These are phyloP conservation scores for Indicator indicator DNA, from an alignment of 2,113 vertebrate genomes.

Conservation along the genomic window DNA sequence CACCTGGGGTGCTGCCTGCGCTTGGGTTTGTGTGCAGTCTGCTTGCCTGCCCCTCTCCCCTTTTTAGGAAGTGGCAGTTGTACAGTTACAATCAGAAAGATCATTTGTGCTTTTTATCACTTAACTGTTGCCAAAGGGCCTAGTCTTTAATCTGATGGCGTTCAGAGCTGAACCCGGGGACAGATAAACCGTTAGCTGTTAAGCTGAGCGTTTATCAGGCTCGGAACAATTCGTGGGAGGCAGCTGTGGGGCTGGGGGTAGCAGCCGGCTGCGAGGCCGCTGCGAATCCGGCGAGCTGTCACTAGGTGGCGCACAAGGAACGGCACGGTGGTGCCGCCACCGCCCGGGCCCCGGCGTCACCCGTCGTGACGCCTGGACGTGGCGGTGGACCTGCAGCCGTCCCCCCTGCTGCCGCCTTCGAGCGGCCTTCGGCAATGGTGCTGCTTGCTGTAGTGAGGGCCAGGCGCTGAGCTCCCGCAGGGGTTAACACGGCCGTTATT, in stretches of 20 bases:
- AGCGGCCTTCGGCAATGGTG: background rate
- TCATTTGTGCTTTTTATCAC: background rate
- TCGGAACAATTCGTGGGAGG: background rate
- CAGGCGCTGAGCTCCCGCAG: fast-evolving
- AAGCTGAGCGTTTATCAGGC: background rate
- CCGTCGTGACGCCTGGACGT: background rate
- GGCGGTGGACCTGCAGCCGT: too few relatives aligned
- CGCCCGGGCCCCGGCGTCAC: too few relatives aligned
- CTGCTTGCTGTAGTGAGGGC: background rate
- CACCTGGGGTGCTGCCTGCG: fast-evolving
- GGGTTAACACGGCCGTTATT: fast-evolving
- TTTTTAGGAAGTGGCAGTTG: background rate
- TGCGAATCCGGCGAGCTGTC: background rate
- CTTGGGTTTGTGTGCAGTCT: background rate
- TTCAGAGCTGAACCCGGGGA: background rate
- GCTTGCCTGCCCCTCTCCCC: background rate
- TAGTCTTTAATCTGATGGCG: background rate
- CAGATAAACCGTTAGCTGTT: background rate
- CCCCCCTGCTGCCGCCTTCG: background rate
- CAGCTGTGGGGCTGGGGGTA: background rate
- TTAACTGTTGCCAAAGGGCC: background rate
- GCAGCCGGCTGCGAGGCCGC: background rate
- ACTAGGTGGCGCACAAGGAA: slow-evolving; percentile 16
- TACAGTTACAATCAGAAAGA: background rate
- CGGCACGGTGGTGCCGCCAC: background rate